These are phyloP conservation scores for Anguilla pacifica DNA, from an alignment of 2,797 vertebrate species.

Conservation along the genomic window DNA sequence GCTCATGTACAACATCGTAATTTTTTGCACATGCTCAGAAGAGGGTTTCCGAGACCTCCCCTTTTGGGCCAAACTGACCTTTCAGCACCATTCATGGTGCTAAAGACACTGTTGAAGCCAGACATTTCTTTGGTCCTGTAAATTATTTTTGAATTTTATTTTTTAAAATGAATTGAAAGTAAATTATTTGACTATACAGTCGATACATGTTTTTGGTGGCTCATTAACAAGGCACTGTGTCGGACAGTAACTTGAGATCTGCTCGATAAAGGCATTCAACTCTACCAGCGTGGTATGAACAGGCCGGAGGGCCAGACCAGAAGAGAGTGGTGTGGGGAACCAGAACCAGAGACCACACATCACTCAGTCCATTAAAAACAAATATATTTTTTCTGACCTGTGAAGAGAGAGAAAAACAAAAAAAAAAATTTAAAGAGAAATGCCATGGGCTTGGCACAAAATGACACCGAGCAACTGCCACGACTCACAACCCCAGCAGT, in stretches of 20 bases:
- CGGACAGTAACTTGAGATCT: neutral
- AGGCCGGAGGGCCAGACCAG: neutral
- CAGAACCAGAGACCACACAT: conserved; percentile 22
- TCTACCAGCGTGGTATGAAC: conserved; percentile 32
- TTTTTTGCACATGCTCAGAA: neutral
- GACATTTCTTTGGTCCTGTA: neutral
- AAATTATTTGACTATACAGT: conserved; percentile 12
- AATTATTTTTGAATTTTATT: neutral
- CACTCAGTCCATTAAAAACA: conserved; percentile 12
- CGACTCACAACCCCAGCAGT: conserved; percentile 33
- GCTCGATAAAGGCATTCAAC: neutral
- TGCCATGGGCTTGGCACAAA: neutral
- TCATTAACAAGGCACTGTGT: neutral
- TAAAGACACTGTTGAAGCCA: neutral
- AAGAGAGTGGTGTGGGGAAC: neutral
- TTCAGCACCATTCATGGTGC: neutral
- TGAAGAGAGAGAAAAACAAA: conserved; percentile 34
- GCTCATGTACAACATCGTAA: neutral
- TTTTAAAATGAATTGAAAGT: neutral
- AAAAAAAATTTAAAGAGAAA: conserved; percentile 4
- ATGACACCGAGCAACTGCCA: neutral
- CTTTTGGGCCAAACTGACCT: neutral
- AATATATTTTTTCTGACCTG: conserved; percentile 41
- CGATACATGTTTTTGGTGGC: neutral
- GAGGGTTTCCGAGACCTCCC: neutral